Evolutionary conservation across 2,797 vertebrate genomes (phyloP), one percentile per base, ranked within the genome.

Genomic region (Oryzias sinensis): DNA sequence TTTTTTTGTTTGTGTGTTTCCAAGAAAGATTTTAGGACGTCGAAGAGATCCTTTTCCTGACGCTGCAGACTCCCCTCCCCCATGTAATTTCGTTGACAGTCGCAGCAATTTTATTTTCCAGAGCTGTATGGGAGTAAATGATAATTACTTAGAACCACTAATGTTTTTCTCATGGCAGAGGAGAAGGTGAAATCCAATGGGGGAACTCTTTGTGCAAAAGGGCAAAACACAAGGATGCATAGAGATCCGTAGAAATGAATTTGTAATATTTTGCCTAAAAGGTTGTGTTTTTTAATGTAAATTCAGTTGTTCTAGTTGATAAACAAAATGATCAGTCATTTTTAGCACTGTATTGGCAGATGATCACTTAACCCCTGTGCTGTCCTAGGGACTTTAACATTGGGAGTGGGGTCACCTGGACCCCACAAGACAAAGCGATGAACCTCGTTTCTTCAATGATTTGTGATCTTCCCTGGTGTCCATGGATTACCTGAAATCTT

Each of bases 61-160:
- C 81, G 63, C 65, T 16, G 16, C 66, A 77, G 62, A 62, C 56
- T 71, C 62, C 67, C 27, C 56, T 61, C 13, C 61, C 53, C 64
- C 73, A 11, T 73, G 24, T 78, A 42, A 77, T 76, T 80, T 82
- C 72, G 72, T 74, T 63, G 75, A 83, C 83, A 77, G 78, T 71
- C 65, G 81, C 73, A 68, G 60, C 40, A 65, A 73, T 74, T 87
- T 65, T 84, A 65, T 74, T 77, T 66, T 77, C 56, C 29, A 56
- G 62, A 71, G 74, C 66, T 63, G 46, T 75, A 73, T 70, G 20
- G 68, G 60, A 63, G 79, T 70, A 71, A 85, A 76, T 75, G 77
- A 86, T 89, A 88, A 89, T 87, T 37, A 37, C 33, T 37, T 84
- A 76, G 81, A 77, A 67, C 82, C 37, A 54, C 66, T 69, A 65